Conservation (phyloP, 2,113 vertebrate genomes). For the Trematocara nigrifrons region DNA sequence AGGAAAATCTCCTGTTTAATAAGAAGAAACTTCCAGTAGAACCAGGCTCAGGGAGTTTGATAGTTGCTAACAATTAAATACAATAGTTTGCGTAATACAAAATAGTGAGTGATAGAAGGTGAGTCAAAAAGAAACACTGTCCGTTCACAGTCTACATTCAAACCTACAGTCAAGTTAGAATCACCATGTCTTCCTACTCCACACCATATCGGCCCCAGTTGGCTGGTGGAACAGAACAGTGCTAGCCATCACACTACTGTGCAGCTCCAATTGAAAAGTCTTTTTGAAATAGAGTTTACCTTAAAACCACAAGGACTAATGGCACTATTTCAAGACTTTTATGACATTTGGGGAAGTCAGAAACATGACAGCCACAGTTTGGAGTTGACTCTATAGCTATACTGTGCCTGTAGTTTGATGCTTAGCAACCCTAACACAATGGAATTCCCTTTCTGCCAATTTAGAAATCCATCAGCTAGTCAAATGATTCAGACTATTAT, state of each 20-base stretch:
- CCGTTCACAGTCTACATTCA: neutral
- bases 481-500: neutral
- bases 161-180: neutral
- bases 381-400: neutral
- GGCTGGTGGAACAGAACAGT: neutral
- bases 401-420: neutral
- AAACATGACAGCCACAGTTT: neutral
- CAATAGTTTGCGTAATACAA: neutral
- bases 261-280: neutral
- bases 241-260: neutral
- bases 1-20: neutral
- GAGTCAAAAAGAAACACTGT: neutral
- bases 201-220: neutral
- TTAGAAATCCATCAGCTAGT: neutral
- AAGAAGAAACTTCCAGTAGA: neutral
- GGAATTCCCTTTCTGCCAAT: neutral
- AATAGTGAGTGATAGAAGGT: neutral
- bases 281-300: neutral
- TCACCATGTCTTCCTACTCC: neutral
- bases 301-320: neutral
- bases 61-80: neutral
- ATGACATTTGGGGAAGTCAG: neutral
- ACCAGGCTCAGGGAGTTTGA: neutral
- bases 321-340: neutral
- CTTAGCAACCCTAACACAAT: neutral